These are phyloP conservation scores for Daboia siamensis DNA, from an alignment of 2,113 vertebrate species.

Conservation along the genomic window DNA sequence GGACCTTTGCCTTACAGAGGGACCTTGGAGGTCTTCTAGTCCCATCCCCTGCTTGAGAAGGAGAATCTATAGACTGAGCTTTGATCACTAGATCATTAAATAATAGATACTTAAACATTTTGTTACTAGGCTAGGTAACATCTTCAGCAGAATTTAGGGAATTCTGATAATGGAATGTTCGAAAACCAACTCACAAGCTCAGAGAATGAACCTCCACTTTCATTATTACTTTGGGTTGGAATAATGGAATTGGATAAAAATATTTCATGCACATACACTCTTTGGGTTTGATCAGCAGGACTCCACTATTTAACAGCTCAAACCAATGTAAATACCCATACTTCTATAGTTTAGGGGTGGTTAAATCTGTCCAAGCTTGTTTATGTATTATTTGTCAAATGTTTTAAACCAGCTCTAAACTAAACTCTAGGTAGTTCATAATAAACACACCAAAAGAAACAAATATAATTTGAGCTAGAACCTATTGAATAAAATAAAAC, in stretches of 20 bases:
- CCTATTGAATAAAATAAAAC: not conserved
- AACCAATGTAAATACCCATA: not conserved
- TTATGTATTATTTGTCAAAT: not conserved
- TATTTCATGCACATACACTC: accelerated
- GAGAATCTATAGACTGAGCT: not conserved
- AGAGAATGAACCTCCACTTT: not conserved
- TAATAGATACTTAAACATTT: not conserved
- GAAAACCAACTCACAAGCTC: not conserved
- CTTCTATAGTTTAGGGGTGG: not conserved
- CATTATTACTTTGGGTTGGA: not conserved
- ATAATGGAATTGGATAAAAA: not conserved
- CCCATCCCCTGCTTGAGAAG: no score
- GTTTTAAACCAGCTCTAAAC: not conserved
- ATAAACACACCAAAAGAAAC: not conserved
- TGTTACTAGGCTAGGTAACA: not conserved
- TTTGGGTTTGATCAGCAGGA: not conserved
- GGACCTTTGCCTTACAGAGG: no score
- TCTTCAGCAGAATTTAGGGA: not conserved
- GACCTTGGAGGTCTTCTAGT: no score
- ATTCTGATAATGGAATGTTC: not conserved
- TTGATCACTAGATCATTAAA: not conserved
- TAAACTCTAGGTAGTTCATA: not conserved
- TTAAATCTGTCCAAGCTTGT: not conserved
- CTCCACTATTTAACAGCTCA: accelerated
- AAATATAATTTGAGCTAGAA: not conserved